Base-by-base conservation (phyloP, 2,888 invertebrate genomes). In the Scaptomyza caliginosa region DNA sequence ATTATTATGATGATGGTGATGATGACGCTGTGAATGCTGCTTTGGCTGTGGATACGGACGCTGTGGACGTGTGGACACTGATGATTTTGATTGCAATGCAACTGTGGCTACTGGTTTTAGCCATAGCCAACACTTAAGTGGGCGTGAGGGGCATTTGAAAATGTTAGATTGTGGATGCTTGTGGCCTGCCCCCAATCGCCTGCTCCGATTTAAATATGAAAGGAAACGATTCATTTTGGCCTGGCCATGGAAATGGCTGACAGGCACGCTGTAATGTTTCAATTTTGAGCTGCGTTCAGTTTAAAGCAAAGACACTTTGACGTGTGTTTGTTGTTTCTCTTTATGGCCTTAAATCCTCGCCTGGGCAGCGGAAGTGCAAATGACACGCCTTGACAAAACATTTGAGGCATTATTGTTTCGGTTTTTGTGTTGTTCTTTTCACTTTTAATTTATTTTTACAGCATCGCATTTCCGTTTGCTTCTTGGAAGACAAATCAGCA, bases 211-310 rank as follows among this genome's bases (percentile, higher is more conserved):
- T 74, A 63, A 74, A 74, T 74, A 74, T 71, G 74, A 71, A 67
- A 82, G 83, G 83, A 83, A 83, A 75, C 83, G 75, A 80, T 80
- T 77, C 72, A 65, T 83, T 34, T 80, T 65, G 57, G 71, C 77
- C 46, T 54, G 2, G 21, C n/a, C 13, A 32, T 74, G 67, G 59
- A 78, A 82, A 76, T 70, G 76, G 43, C 68, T 57, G 77, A 66
- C 80, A 74, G 72, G 51, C 39, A n/a, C 43, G 7, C 46, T 24
- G 39, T 67, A 74, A 81, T 79, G 85, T 81, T 84, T 82, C 85
- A 82, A 82, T 82, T 81, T 55, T 55, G 30, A 52, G 24, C 10
- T 28, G 36, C 19, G 36, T 65, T 64, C 26, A 23, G 21, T 21
- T 42, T 42, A 16, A 32, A 30, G 43, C 42, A 67, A n/a, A 51